Percentiles rank a stretch among this genome's conserved stretches.
Conservation (phyloP, 2,113 vertebrate species). For the Oreochromis niloticus region DNA sequence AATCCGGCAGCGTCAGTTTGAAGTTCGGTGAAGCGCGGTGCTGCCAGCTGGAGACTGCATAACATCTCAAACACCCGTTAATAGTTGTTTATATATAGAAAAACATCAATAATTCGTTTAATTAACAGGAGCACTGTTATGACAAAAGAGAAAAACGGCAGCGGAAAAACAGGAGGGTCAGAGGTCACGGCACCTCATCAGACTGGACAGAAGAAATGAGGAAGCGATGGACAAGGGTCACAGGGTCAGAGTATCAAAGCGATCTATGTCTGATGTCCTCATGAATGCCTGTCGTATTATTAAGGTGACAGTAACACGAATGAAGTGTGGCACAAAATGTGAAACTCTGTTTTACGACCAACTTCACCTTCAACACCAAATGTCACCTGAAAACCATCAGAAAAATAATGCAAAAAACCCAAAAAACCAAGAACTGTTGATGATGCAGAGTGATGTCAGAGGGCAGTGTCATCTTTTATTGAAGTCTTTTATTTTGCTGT, state of each 20-base stretch:
- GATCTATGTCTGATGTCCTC: fast-evolving
- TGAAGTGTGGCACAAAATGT: background rate
- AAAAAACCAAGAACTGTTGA: background rate
- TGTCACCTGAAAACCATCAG: background rate
- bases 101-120: fast-evolving
- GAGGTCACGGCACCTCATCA: background rate
- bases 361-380: background rate
- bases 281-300: background rate
- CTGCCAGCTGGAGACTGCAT: background rate
- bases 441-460: background rate
- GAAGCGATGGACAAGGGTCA: background rate
- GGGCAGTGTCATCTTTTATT: fast-evolving
- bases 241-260: background rate
- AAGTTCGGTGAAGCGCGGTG: background rate
- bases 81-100: background rate
- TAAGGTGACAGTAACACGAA: background rate
- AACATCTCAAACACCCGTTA: background rate
- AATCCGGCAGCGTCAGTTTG: background rate
- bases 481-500: background rate
- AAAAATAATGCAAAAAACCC: background rate
- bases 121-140: background rate
- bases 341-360: background rate
- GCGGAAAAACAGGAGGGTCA: background rate
- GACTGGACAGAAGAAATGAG: background rate
- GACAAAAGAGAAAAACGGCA: background rate